A percentile compares a stretch with the other conserved stretches of the same genome.
Evolutionary conservation across 2,888 invertebrate genomes (phyloP).

Genomic region (Lamellibrachia columna): DNA sequence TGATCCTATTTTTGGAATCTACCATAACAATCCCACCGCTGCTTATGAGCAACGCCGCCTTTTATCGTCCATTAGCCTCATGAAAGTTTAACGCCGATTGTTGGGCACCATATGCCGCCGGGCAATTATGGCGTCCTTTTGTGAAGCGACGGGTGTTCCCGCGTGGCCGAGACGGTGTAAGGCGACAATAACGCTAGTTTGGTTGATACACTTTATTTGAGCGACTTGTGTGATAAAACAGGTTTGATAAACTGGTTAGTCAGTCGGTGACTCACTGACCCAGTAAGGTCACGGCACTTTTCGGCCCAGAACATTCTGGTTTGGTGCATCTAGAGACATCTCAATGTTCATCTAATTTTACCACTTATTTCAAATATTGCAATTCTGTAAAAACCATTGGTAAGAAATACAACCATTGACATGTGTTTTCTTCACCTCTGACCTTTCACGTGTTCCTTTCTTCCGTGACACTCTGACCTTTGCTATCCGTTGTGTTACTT

Average conservation of each 20-base stretch:
- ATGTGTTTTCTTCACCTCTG: neutral
- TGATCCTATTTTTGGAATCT: neutral
- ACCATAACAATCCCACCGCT: conserved; percentile 12
- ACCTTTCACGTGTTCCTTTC: neutral
- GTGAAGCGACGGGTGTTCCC: neutral
- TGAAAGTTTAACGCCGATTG: neutral
- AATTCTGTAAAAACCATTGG: neutral
- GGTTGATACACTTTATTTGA: neutral
- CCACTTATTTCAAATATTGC: neutral
- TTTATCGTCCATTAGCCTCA: conserved; percentile 10
- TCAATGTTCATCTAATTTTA: neutral
- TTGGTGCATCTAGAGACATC: neutral
- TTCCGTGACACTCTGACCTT: neutral
- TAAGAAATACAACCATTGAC: neutral
- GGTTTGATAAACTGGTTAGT: neutral
- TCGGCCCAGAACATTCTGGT: neutral
- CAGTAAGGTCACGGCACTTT: neutral
- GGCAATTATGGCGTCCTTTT: neutral
- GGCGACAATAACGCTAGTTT: neutral
- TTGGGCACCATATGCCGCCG: neutral
- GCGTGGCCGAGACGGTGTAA: neutral
- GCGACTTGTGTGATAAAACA: neutral
- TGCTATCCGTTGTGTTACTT: neutral
- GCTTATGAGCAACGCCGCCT: neutral
- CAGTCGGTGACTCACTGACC: neutral